Evolutionary conservation across 2,888 invertebrate genomes (phyloP).

Genomic region (Eutolmus rufibarbis): DNA sequence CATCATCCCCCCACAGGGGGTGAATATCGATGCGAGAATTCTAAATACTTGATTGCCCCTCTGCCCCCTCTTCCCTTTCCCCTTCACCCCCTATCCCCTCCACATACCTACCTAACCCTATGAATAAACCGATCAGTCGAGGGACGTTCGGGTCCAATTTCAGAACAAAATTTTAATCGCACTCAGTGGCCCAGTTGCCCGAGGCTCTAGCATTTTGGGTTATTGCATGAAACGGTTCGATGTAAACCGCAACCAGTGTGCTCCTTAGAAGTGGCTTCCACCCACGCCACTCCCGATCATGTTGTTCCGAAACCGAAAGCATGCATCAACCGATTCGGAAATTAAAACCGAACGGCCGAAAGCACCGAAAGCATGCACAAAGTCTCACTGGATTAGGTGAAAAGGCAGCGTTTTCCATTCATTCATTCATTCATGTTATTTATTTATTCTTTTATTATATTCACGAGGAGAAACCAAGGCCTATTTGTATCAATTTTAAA

Average conservation of each 20-base stretch:
- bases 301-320: background rate
- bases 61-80: background rate
- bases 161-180: background rate
- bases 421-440: background rate
- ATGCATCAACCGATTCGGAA: background rate
- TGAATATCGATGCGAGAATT: background rate
- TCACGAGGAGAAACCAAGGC: background rate
- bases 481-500: background rate
- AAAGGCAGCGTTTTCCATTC: background rate
- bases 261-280: background rate
- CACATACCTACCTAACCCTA: background rate
- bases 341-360: background rate
- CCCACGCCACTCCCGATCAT: background rate
- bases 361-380: background rate
- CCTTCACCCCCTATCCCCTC: no score
- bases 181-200: background rate
- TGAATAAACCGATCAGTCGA: background rate
- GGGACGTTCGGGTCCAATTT: background rate
- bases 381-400: background rate
- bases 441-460: background rate
- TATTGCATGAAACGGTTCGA: background rate
- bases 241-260: background rate
- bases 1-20: background rate
- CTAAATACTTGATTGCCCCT: background rate
- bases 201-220: background rate